phyloP scores from a whole-genome alignment of 2,113 vertebrate genomes.

The Loxodonta africana region DNA sequence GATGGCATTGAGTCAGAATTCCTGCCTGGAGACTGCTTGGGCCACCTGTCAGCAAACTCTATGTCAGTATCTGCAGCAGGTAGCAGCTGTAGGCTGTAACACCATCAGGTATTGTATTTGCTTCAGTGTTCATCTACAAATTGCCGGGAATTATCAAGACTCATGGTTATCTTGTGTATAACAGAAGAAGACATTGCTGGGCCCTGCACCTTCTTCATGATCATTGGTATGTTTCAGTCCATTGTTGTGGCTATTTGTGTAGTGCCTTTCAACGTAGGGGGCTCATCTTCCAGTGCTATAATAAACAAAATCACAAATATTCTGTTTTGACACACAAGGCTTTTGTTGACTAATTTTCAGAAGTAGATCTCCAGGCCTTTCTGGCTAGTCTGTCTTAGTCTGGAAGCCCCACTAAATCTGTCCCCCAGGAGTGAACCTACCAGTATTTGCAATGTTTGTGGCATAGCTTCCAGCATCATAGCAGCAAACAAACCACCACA shows the following conservation, averaged over 20 bases:
- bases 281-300: neutral
- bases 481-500: neutral
- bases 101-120: neutral
- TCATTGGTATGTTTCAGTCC: neutral
- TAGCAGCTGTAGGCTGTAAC: neutral
- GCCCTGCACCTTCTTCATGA: neutral
- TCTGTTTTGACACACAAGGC: neutral
- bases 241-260: neutral
- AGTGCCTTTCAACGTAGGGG: neutral
- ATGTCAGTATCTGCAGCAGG: neutral
- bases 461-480: neutral
- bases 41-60: neutral
- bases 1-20: neutral
- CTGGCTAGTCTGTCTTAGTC: neutral
- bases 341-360: neutral
- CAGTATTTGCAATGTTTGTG: neutral
- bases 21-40: neutral
- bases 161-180: neutral
- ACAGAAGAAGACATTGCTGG: neutral
- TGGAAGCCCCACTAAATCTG: neutral
- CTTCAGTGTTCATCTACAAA: neutral
- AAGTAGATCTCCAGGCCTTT: neutral
- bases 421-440: neutral
- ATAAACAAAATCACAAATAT: neutral
- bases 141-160: neutral